Evolutionary conservation across 2,113 vertebrate species (phyloP), one percentile per base, ranked within the genome.

Genomic region (Pelmatolapia mariae): DNA sequence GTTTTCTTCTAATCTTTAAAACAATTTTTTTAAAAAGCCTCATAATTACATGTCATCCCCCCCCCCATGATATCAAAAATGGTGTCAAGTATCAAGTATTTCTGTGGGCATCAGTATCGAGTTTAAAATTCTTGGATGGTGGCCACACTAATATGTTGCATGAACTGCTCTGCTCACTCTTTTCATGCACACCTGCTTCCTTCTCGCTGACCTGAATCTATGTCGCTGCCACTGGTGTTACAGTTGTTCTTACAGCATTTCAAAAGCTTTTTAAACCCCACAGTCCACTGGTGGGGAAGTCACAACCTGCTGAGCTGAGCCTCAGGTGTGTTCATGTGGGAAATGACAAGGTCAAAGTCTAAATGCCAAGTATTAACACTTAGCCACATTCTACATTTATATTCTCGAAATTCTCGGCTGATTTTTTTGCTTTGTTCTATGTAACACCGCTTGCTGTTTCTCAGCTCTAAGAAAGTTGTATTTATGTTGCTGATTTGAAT

Each of bases 1-100:
- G 36, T 66, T 36, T 36, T 66, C 61, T 63, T 63, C 10, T n/a
- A 36, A 36, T 66, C 10, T n/a, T 66, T n/a, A 66, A 36, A 66
- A 63, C 10, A 12, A 0, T 10, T 18, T 33, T 10, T 29, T 2
- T 0, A 12, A 36, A 45, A 66, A 12, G 18, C 18, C 31, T 38
- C 61, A n/a, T 36, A n/a, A 66, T 66, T 66, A 66, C 31, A 66
- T 36, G 31, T 12, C 18, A 22, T 6, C 1, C 3, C 8, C 9
- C 4, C 19, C 33, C 31, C 4, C 33, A 15, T 71, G 68, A 43
- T 26, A 26, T 73, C 68, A 73, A 73, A 73, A 45, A 73, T 73
- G 13, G 38, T 73, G 68, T 24, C 11, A 45, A 26, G 68, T 2
- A 16, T 73, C 38, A 26, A 73, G 22, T 45, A 45, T 45, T 73